Evolutionary conservation across 2,797 vertebrate species (phyloP).

Genomic region (Zenarchopterus dispar): DNA sequence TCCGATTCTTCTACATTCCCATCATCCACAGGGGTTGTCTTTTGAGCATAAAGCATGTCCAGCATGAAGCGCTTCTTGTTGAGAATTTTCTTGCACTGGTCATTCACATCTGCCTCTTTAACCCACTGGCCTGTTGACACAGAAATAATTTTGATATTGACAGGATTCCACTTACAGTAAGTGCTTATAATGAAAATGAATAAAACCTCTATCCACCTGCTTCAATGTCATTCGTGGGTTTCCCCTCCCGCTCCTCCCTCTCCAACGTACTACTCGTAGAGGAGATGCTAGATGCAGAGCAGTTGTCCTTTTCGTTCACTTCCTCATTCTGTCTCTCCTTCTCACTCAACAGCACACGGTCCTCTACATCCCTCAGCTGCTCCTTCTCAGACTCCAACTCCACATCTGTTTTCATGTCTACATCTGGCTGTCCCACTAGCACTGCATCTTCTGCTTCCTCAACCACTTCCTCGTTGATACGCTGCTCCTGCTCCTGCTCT

Average conservation of each 20-base stretch:
- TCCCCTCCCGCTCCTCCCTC: slow-evolving; percentile 94
- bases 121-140: slow-evolving; percentile 87
- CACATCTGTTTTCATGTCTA: slow-evolving; percentile 65
- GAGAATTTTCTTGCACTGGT: slow-evolving; percentile 91
- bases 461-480: slow-evolving; percentile 33
- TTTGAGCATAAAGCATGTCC: slow-evolving; percentile 96
- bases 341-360: slow-evolving; percentile 89
- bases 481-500: slow-evolving; percentile 42
- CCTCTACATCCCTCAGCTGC: slow-evolving; percentile 85
- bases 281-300: slow-evolving; percentile 97
- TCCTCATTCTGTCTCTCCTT: slow-evolving; percentile 98
- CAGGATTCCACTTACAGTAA: background rate
- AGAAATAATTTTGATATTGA: slow-evolving; percentile 23
- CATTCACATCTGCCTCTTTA: slow-evolving; percentile 87
- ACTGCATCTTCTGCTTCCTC: slow-evolving; percentile 40
- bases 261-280: slow-evolving; percentile 97
- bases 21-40: slow-evolving; percentile 77
- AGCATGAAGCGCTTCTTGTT: slow-evolving; percentile 94
- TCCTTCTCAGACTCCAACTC: slow-evolving; percentile 77
- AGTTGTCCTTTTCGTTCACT: slow-evolving; percentile 98
- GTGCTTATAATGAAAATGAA: background rate
- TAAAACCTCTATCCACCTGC: slow-evolving; percentile 75
- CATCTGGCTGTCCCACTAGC: slow-evolving; percentile 47
- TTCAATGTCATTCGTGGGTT: slow-evolving; percentile 84
- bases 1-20: slow-evolving; percentile 79